Evolutionary conservation across 2,113 vertebrate species (phyloP).

Genomic region (Gambusia holbrooki): DNA sequence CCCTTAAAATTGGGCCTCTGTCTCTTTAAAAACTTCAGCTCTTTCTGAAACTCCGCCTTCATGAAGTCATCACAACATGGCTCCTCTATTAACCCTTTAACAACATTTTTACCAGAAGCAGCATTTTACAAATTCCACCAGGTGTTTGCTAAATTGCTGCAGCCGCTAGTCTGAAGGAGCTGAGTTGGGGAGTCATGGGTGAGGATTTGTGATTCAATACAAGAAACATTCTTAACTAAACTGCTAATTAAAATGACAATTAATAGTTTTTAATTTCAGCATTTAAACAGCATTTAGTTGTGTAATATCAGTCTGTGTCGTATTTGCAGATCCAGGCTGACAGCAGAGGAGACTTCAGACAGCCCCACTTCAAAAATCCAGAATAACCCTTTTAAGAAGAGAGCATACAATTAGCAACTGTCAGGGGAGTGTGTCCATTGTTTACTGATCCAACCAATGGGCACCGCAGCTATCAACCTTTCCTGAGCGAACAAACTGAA

Average conservation of each 20-base stretch:
- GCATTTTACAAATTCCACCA: no score
- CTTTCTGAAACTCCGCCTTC: no score
- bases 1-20: no score
- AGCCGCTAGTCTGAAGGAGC: no score
- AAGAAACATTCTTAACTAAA: no score
- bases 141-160: no score
- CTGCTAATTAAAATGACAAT: neutral
- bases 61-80: no score
- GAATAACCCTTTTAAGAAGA: slow-evolving; percentile 6
- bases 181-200: no score
- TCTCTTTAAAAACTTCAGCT: no score
- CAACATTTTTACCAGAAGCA: no score
- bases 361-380: slow-evolving; percentile 1
- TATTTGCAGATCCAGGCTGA: neutral
- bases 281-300: neutral
- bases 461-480: slow-evolving; percentile 36
- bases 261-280: neutral
- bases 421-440: slow-evolving; percentile 26
- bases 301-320: neutral
- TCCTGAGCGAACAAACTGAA: slow-evolving; percentile 21
- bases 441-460: slow-evolving; percentile 29
- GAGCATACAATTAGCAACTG: slow-evolving; percentile 43
- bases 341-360: neutral
- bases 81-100: no score
- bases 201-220: no score